phyloP scores from a whole-genome alignment of 1,140 invertebrate species.

The Stratiolaelaps scimitus region DNA sequence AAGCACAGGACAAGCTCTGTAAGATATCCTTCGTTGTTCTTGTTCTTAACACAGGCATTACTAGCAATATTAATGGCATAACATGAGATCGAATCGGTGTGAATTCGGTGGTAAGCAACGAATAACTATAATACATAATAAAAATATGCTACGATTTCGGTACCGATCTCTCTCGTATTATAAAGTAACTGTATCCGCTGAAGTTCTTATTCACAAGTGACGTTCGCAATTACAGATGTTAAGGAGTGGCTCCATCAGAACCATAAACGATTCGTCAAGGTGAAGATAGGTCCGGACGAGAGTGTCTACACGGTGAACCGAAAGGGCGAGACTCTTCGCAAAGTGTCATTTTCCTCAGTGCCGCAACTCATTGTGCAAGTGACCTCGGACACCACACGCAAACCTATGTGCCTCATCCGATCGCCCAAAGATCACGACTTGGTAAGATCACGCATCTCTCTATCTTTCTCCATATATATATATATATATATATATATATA shows the following conservation, averaged over 20 bases:
- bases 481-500: too few species aligned
- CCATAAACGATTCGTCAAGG: slow-evolving; percentile 72
- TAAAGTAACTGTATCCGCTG: too few species aligned
- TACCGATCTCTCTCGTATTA: too few species aligned
- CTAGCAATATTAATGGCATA: too few species aligned
- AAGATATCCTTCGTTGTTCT: too few species aligned
- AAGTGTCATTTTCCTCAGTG: slow-evolving; percentile 56
- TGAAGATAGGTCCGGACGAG: slow-evolving; percentile 55
- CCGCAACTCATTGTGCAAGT: slow-evolving; percentile 68
- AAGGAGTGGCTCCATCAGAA: slow-evolving; percentile 91
- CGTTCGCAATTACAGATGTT: slow-evolving; percentile 47
- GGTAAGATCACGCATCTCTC: slow-evolving; percentile 43
- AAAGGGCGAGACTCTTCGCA: slow-evolving; percentile 73
- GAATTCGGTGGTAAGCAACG: too few species aligned
- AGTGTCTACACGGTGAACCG: slow-evolving; percentile 69
- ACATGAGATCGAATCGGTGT: too few species aligned
- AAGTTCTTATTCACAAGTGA: too few species aligned
- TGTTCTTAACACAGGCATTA: too few species aligned
- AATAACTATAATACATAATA: too few species aligned
- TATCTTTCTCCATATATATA: too few species aligned
- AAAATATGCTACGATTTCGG: too few species aligned
- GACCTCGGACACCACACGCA: slow-evolving; percentile 41
- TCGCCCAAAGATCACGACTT: slow-evolving; percentile 87
- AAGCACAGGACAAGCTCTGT: slow-evolving; percentile 74
- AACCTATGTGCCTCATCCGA: slow-evolving; percentile 69